These are phyloP conservation scores for Anisognathus igniventris DNA, from an alignment of 2,797 vertebrate genomes.

Conservation along the genomic window DNA sequence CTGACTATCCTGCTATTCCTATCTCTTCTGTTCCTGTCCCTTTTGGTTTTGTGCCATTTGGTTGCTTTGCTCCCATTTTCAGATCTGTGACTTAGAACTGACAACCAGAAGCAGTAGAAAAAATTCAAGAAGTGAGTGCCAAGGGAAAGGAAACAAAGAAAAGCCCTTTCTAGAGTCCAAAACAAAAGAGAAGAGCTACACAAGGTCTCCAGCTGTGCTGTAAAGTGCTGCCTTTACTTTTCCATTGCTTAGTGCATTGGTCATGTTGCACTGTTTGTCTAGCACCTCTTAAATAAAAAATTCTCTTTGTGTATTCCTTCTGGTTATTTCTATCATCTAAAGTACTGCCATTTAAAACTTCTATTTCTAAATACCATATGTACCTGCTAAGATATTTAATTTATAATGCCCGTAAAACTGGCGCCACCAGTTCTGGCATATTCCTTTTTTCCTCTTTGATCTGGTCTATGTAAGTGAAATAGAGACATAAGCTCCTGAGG, in stretches of 20 bases:
- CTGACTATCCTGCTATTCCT: not conserved
- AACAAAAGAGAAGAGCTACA: not conserved
- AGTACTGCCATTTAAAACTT: not conserved
- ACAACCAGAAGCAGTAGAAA: not conserved
- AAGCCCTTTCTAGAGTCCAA: not conserved
- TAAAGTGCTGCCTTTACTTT: not conserved
- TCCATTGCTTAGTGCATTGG: not conserved
- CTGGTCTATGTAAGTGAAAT: not conserved
- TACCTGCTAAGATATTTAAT: not conserved
- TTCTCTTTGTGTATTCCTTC: not conserved
- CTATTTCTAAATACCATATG: not conserved
- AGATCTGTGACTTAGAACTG: not conserved
- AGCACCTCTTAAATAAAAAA: constrained; percentile 8
- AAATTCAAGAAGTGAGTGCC: not conserved
- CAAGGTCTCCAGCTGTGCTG: not conserved
- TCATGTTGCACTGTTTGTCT: not conserved
- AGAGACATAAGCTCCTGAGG: not conserved
- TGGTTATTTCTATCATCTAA: constrained; percentile 15
- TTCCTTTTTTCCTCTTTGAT: not conserved
- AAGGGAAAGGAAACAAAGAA: not conserved
- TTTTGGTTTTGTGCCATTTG: not conserved
- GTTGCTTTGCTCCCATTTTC: not conserved
- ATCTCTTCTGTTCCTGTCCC: not conserved
- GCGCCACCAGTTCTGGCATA: not conserved
- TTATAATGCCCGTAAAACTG: constrained; percentile 32